phyloP scores from a whole-genome alignment of 2,888 invertebrate species.

The Cremastinae sp. region DNA sequence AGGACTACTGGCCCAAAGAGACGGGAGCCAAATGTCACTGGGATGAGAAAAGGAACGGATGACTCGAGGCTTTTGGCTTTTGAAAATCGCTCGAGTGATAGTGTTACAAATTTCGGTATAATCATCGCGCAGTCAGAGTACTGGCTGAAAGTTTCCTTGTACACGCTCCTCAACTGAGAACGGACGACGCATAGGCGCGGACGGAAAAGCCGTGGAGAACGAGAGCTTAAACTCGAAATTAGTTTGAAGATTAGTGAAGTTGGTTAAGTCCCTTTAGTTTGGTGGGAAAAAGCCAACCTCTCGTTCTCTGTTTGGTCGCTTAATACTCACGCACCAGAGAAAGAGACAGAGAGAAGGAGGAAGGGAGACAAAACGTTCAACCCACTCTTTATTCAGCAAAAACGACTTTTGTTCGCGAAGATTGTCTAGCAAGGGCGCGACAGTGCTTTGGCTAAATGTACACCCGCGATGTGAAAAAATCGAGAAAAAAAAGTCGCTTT shows the following conservation, averaged over 20 bases:
- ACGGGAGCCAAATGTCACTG: no score
- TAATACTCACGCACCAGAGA: slow-evolving; percentile 14
- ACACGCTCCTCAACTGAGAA: neutral
- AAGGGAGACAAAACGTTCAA: neutral
- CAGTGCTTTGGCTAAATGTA: no score
- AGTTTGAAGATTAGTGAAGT: slow-evolving; percentile 74
- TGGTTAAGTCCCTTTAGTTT: slow-evolving; percentile 62
- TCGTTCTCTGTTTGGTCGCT: slow-evolving; percentile 17
- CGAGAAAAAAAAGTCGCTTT: no score
- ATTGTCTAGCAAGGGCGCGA: no score
- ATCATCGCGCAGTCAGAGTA: no score
- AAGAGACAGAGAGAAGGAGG: neutral
- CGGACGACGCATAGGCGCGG: slow-evolving; percentile 32
- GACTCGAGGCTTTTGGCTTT: neutral
- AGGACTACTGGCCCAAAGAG: neutral
- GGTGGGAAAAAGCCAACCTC: slow-evolving; percentile 17
- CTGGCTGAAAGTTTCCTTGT: neutral
- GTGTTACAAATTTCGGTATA: no score
- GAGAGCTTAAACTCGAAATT: slow-evolving; percentile 72
- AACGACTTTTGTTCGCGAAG: no score
- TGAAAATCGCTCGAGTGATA: no score
- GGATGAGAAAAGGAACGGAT: neutral
- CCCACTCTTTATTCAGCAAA: neutral
- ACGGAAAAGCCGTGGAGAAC: slow-evolving; percentile 34
- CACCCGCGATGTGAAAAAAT: no score